Evolutionary conservation across 1,140 invertebrate species (phyloP), one percentile per base, ranked within the genome.

Genomic region (Sminthurides bifidus): DNA sequence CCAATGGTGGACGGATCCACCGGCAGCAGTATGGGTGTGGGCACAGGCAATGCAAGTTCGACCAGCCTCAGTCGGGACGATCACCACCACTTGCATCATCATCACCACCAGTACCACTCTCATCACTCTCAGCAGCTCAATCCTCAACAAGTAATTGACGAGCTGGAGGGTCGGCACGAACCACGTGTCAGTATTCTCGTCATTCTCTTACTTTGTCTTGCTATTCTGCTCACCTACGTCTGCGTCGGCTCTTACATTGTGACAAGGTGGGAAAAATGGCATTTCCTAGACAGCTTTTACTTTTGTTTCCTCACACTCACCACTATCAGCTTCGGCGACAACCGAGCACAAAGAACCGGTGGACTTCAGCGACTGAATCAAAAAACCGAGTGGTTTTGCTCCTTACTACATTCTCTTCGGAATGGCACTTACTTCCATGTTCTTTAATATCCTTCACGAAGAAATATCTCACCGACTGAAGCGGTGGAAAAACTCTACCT

Each of bases 341-440:
- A 90, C 72, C 58, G 58, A 40, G 52, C 54, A 29, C 41, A 48
- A 52, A 54, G 41, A 56, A 76, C 75, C 33, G 75, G 77, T 14
- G 67, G 72, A 37, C 68, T 68, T 17, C 69, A 73, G 30, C 65
- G 75, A 14, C 56, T 60, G 45, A 43, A 58, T 38, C 48, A 79
- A 62, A 75, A 75, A 17, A 84, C 82, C 1, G 77, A 87, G 40
- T 89, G 86, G 86, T 88, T 91, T 70, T 92, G 89, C 71, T 92
- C 92, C 38, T 79, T 94, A n/a, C 60, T 98, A 97, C 72, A 86
- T 98, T 54, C 84, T 97, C 71, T 84, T 89, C 27, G 94, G 93
- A 1, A 84, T 98, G 77, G 89, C 92, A 0, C 72, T 98, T 31
- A 91, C 93, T n/a, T 90, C 92, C 27, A 96, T 96, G 90, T 95